Percentiles rank a stretch among this genome's conserved stretches.
Conservation (phyloP, 1,140 invertebrate species). For the Hyles vespertilio region DNA sequence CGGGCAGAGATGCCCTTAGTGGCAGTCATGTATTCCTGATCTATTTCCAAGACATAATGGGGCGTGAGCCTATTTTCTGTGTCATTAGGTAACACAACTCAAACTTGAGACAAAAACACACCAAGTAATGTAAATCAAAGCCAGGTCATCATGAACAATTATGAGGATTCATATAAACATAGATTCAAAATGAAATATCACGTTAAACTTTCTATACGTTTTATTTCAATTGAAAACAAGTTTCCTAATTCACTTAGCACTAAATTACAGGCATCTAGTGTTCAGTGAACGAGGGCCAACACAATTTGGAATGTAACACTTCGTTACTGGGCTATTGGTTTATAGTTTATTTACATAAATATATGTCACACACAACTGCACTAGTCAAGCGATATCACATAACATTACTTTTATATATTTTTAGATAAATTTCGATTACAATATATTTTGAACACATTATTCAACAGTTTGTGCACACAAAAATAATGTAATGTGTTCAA, state of each 20-base stretch:
- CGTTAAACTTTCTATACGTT: slow-evolving; percentile 53
- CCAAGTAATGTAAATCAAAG: too few species aligned
- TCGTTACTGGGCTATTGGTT: slow-evolving; percentile 41
- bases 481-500: slow-evolving; percentile 21
- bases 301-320: slow-evolving; percentile 64
- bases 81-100: too few species aligned
- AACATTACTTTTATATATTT: slow-evolving; percentile 19
- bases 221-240: slow-evolving; percentile 70
- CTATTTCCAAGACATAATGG: too few species aligned
- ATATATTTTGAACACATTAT: slow-evolving; percentile 31
- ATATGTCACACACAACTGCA: slow-evolving; percentile 24
- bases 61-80: too few species aligned
- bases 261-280: slow-evolving; percentile 35
- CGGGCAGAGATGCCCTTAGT: too few species aligned
- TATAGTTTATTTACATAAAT: slow-evolving; percentile 51
- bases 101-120: too few species aligned
- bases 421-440: slow-evolving; percentile 27
- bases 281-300: slow-evolving; percentile 38
- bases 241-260: slow-evolving; percentile 59
- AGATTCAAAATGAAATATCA: slow-evolving; percentile 7
- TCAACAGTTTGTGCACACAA: slow-evolving; percentile 25
- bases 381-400: slow-evolving; percentile 39
- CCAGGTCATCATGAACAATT: too few species aligned
- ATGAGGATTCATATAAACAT: too few species aligned
- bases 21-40: too few species aligned